phyloP scores from a whole-genome alignment of 2,888 invertebrate species.

The Tenthredo livida region DNA sequence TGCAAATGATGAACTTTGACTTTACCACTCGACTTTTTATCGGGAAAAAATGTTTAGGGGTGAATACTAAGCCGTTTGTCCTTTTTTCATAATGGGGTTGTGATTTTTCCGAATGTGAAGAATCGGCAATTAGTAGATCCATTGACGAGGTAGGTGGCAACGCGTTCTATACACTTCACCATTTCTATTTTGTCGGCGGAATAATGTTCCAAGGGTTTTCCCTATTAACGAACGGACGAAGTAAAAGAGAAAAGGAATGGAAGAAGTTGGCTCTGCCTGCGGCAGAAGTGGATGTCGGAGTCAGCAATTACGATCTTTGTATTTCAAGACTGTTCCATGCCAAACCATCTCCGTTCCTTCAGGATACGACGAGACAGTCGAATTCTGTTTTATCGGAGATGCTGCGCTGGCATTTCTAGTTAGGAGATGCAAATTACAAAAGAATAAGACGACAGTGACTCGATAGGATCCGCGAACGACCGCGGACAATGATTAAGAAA shows the following conservation, averaged over 20 bases:
- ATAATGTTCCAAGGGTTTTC: constrained; percentile 24
- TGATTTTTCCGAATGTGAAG: no score
- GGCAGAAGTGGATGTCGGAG: constrained; percentile 56
- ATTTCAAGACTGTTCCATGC: constrained; percentile 45
- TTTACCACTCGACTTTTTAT: neutral
- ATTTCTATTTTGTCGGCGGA: neutral
- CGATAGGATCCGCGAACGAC: constrained; percentile 25
- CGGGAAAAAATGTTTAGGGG: neutral
- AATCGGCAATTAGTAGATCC: neutral
- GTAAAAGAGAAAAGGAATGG: constrained; percentile 2
- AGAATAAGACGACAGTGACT: constrained; percentile 43
- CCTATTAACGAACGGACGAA: constrained; percentile 33
- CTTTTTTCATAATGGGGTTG: neutral
- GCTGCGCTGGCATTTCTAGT: constrained; percentile 49
- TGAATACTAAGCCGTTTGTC: neutral
- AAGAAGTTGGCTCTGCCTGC: constrained; percentile 34
- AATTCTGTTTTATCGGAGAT: constrained; percentile 42
- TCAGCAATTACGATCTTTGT: constrained; percentile 57
- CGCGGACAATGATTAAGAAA: constrained; percentile 44
- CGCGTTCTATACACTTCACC: neutral
- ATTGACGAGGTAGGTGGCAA: constrained; percentile 1
- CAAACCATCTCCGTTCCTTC: constrained; percentile 17
- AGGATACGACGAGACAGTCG: constrained; percentile 39
- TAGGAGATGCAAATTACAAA: constrained; percentile 48
- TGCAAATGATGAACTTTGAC: neutral